Base-by-base conservation (phyloP, 2,113 vertebrate species). In the Mesoclemmys tuberculata region DNA sequence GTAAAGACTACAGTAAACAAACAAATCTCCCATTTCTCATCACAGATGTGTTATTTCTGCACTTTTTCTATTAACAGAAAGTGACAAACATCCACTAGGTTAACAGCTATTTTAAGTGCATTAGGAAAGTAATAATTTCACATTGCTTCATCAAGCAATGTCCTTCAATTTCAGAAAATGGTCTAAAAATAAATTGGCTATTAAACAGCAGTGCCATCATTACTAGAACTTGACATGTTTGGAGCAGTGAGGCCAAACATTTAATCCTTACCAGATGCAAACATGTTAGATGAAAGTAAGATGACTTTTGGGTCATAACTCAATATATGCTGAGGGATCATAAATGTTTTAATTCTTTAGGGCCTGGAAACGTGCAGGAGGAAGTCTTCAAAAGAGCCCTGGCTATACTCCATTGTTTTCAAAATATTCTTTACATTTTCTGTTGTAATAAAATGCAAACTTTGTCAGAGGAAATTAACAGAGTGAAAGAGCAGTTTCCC, bases 381-480 rank as follows among this genome's bases (percentile, higher is more conserved):
- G 90, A 93, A 87, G 35, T 64, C 79, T 96, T 93, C 82, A 89
- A 61, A 88, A 88, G 90, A 91, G 90, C 84, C 81, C 77, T 96
- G 93, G 88, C 90, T 94, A 48, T 44, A 84, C 80, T 94, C 71
- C 3, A 24, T 81, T 92, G 87, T 82, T 94, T 95, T 94, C 90
- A 84, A 94, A 96, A 94, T 78, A 78, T 35, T 87, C 80, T 85
- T 95, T 81, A 29, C 88, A 84, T 87, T 94, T 85, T 89, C 82
- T 75, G 49, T 87, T 89, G 74, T 78, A 93, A 95, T 86, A 96
- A 96, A 89, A 85, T 12, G 44, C 79, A 89, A 92, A 92, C 89
- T 93, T 90, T 96, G 90, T 92, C 94, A 93, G 71, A 96, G 89
- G 41, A 91, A 97, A 94, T 94, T 77, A 92, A 48, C 82, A 94